Evolutionary conservation across 2,113 vertebrate species (phyloP).

Genomic region (Nestor notabilis): DNA sequence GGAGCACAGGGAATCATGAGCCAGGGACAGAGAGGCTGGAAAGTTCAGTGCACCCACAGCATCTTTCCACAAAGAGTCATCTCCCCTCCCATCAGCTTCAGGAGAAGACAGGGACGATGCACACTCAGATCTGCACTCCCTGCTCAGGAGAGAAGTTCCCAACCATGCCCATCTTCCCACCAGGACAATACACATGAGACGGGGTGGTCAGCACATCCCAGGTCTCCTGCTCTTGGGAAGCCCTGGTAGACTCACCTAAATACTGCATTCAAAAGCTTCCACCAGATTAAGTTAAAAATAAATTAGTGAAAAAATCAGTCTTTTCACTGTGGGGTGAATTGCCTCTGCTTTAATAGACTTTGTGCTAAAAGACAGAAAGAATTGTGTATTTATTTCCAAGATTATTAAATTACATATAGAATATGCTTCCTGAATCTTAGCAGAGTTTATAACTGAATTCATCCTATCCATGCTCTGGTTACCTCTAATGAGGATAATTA

Average conservation of each 20-base stretch:
- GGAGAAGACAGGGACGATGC: not conserved
- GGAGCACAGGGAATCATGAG: not conserved
- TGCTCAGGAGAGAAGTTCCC: not conserved
- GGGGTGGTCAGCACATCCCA: rapidly evolving
- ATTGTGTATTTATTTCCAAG: conserved; percentile 88
- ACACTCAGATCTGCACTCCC: not conserved
- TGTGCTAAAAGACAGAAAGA: conserved; percentile 72
- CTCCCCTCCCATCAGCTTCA: not conserved
- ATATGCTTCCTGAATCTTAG: conserved; percentile 85
- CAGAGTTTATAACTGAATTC: conserved; percentile 79
- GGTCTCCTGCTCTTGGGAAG: not conserved
- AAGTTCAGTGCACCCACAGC: rapidly evolving
- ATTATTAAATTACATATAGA: conserved; percentile 91
- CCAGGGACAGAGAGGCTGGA: rapidly evolving
- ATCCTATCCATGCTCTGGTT: conserved; percentile 84
- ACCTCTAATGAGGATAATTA: conserved; percentile 93
- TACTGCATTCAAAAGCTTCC: not conserved
- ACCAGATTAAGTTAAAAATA: not conserved
- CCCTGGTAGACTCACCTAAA: not conserved
- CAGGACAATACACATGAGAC: rapidly evolving
- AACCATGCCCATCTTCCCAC: not conserved
- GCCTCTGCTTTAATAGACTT: conserved; percentile 37
- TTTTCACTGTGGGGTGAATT: conserved; percentile 36
- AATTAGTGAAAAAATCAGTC: not conserved
- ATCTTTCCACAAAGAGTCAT: not conserved